These are phyloP conservation scores for Epinephelus malabaricus DNA, from an alignment of 2,797 vertebrate species.

Conservation along the genomic window DNA sequence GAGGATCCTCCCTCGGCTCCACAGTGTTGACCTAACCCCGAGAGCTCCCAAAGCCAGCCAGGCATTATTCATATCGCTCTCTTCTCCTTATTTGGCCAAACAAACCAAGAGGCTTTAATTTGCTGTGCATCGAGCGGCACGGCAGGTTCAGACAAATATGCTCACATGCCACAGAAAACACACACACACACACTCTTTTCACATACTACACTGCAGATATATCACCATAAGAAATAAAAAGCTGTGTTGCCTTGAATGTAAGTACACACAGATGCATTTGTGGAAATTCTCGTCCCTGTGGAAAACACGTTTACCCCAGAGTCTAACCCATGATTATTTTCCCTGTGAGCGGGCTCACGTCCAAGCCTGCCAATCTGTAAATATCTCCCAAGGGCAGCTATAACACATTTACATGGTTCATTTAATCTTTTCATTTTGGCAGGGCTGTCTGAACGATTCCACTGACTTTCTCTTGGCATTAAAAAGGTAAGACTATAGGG, in stretches of 20 bases:
- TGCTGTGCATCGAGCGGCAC: conserved; percentile 42
- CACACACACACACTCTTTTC: conserved; percentile 10
- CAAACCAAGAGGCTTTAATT: conserved; percentile 55
- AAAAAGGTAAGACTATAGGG: background rate
- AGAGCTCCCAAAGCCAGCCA: conserved; percentile 42
- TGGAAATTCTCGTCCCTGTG: conserved; percentile 33
- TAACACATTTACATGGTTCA: conserved; percentile 58
- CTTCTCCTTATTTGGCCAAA: conserved; percentile 79
- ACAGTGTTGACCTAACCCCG: conserved; percentile 47
- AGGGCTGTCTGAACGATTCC: conserved; percentile 14
- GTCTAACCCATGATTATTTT: conserved; percentile 10
- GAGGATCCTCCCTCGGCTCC: conserved; percentile 39
- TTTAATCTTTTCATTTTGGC: conserved; percentile 47
- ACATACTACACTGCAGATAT: background rate
- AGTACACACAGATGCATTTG: conserved; percentile 37
- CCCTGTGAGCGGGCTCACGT: conserved; percentile 27
- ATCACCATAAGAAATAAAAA: background rate
- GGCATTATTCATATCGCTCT: conserved; percentile 53
- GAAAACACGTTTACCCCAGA: conserved; percentile 36
- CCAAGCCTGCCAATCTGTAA: conserved; percentile 36
- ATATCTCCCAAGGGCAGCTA: conserved; percentile 46
- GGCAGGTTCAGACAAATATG: conserved; percentile 34
- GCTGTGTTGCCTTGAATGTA: conserved; percentile 29
- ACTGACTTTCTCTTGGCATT: conserved; percentile 38
- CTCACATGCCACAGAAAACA: conserved; percentile 25